These are phyloP conservation scores for Sapayoa aenigma DNA, from an alignment of 2,113 vertebrate genomes.

Conservation along the genomic window DNA sequence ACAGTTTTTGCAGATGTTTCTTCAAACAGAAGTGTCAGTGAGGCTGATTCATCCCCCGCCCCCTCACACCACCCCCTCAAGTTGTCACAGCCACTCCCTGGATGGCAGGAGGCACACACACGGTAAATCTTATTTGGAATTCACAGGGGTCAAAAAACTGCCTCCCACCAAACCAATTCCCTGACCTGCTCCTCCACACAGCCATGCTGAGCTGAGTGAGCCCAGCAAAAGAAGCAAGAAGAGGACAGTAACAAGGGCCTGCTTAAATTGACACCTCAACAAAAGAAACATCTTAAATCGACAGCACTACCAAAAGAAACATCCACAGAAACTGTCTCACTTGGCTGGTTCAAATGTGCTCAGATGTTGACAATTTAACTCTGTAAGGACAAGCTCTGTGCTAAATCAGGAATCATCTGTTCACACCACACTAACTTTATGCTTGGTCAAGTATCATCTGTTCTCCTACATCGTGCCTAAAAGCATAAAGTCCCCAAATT, in stretches of 20 bases:
- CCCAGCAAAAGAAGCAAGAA: background rate
- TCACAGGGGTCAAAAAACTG: background rate
- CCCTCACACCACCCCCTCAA: background rate
- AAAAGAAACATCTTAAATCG: background rate
- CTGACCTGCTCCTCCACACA: background rate
- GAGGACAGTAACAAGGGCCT: background rate
- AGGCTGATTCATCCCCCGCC: background rate
- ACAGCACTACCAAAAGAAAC: background rate
- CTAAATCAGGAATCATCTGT: slow-evolving; percentile 11
- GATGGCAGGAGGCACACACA: background rate
- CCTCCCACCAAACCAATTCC: background rate
- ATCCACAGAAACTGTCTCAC: background rate
- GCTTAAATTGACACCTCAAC: background rate
- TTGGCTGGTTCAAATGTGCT: background rate
- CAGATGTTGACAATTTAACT: slow-evolving; percentile 9
- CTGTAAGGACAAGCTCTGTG: background rate
- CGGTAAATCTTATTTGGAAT: background rate
- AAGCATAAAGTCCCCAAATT: background rate
- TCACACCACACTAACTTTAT: background rate
- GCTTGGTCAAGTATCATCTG: slow-evolving; percentile 7
- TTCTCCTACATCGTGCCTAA: background rate
- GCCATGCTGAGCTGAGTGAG: accelerated
- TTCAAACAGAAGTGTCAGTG: slow-evolving; percentile 16
- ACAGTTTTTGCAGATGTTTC: background rate
- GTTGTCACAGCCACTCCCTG: background rate